These are phyloP conservation scores for Drosophila varians DNA, from an alignment of 1,140 invertebrate species.

Conservation along the genomic window DNA sequence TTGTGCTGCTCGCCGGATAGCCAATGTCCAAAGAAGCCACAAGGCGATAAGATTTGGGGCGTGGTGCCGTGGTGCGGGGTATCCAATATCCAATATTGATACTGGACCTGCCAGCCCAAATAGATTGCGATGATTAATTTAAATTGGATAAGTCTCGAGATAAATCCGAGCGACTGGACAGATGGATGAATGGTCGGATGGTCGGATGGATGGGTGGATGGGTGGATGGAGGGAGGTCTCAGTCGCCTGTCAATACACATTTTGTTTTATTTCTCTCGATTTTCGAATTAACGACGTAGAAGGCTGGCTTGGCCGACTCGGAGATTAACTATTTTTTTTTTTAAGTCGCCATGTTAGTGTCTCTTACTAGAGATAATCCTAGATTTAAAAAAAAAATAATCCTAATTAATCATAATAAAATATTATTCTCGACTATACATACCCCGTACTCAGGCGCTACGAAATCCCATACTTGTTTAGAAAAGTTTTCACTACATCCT, in stretches of 20 bases:
- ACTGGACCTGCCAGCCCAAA: slow-evolving; percentile 2
- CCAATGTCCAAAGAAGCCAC: slow-evolving; percentile 30
- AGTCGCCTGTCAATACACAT: neutral
- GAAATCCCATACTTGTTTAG: no score
- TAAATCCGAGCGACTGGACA: slow-evolving; percentile 4
- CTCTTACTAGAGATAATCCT: no score
- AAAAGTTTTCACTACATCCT: no score
- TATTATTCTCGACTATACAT: no score
- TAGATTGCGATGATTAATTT: slow-evolving; percentile 24
- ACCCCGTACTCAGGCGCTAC: no score
- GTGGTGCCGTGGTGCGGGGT: slow-evolving; percentile 1
- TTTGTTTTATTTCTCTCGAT: neutral
- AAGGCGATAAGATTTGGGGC: slow-evolving; percentile 15
- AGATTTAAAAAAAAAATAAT: no score
- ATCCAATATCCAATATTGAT: slow-evolving; percentile 14
- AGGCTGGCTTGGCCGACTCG: neutral
- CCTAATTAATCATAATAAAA: no score
- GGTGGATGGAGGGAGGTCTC: neutral
- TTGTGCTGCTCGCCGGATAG: slow-evolving; percentile 1
- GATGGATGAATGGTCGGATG: neutral
- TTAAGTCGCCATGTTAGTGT: neutral
- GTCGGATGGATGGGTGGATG: no score
- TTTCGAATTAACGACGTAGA: neutral
- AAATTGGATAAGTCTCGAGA: neutral
- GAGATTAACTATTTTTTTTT: neutral